Evolutionary conservation across 2,113 vertebrate genomes (phyloP), one percentile per base, ranked within the genome.

Genomic region (Hymenochirus boettgeri): DNA sequence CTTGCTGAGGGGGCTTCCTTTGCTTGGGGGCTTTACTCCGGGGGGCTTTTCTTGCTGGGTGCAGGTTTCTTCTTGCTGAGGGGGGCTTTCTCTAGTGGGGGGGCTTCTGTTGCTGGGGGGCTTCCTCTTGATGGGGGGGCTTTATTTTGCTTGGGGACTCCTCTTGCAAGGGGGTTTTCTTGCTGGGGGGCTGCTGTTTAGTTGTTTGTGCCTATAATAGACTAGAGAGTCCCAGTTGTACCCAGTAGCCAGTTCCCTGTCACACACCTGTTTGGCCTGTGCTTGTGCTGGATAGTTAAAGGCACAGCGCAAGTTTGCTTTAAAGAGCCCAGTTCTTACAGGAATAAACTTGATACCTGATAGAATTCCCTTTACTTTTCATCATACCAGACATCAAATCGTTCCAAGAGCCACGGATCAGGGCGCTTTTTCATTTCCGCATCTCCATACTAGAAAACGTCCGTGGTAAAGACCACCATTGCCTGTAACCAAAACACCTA

Each of bases 371-470:
- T 56, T n/a, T n/a, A n/a, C n/a, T 78, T 70, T 46, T 72, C 75
- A 76, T 62, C 74, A 70, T 60, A 72, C 73, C 33, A 65, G 70
- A 74, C 66, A 61, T 48, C 70, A 65, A 73, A 57, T 27, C 17
- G 4, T 45, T 70, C 70, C 61, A 61, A 65, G 78, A 69, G n/a
- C n/a, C n/a, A n/a, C n/a, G n/a, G n/a, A n/a, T n/a, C n/a, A n/a
- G n/a, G n/a, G n/a, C n/a, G n/a, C n/a, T n/a, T n/a, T n/a, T n/a
- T n/a, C n/a, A n/a, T n/a, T n/a, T n/a, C n/a, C n/a, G n/a, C n/a
- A n/a, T n/a, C n/a, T n/a, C n/a, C n/a, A n/a, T n/a, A n/a, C n/a
- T n/a, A n/a, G n/a, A n/a, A n/a, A n/a, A n/a, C n/a, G n/a, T n/a
- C n/a, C n/a, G n/a, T n/a, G n/a, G n/a, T n/a, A n/a, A n/a, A n/a